A percentile compares a stretch with the other conserved stretches of the same genome.
Evolutionary conservation across 1,140 invertebrate species (phyloP).

Genomic region (Lithobius niger): DNA sequence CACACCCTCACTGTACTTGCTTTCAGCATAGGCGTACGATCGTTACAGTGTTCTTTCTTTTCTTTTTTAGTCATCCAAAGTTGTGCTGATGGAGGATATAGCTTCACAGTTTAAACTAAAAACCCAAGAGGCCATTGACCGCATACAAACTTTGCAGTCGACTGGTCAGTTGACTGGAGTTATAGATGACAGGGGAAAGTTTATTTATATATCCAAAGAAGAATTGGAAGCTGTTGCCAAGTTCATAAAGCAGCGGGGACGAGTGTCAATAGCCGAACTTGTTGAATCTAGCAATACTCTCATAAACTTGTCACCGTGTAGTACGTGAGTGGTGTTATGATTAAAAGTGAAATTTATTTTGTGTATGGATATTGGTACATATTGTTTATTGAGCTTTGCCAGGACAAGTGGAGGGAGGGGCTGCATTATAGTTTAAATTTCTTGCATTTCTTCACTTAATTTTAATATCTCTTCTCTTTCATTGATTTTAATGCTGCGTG

Average conservation of each 20-base stretch:
- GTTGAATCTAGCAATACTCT: constrained; percentile 87
- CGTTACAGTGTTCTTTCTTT: constrained; percentile 10
- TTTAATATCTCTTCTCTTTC: too few species aligned
- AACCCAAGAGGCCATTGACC: constrained; percentile 70
- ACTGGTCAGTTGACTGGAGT: constrained; percentile 65
- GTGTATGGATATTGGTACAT: too few species aligned
- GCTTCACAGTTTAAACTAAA: constrained; percentile 85
- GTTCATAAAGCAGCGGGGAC: constrained; percentile 87
- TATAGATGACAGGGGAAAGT: constrained; percentile 97
- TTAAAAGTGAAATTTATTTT: too few species aligned
- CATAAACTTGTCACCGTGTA: constrained; percentile 61
- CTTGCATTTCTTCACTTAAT: too few species aligned
- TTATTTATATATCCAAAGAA: constrained; percentile 88
- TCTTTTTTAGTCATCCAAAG: constrained; percentile 56
- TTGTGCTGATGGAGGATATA: constrained; percentile 88
- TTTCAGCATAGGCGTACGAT: too few species aligned
- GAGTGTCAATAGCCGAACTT: constrained; percentile 83
- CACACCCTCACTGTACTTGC: too few species aligned
- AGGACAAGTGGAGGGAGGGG: too few species aligned
- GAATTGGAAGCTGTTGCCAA: constrained; percentile 87
- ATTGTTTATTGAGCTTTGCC: too few species aligned
- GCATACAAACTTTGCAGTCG: constrained; percentile 70
- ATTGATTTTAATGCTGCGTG: too few species aligned
- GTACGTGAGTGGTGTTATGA: too few species aligned
- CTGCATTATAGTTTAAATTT: too few species aligned